A percentile compares a stretch with the other conserved stretches of the same genome.
These are phyloP conservation scores for Cerastis leucographa DNA, from an alignment of 2,888 invertebrate genomes.

Conservation along the genomic window DNA sequence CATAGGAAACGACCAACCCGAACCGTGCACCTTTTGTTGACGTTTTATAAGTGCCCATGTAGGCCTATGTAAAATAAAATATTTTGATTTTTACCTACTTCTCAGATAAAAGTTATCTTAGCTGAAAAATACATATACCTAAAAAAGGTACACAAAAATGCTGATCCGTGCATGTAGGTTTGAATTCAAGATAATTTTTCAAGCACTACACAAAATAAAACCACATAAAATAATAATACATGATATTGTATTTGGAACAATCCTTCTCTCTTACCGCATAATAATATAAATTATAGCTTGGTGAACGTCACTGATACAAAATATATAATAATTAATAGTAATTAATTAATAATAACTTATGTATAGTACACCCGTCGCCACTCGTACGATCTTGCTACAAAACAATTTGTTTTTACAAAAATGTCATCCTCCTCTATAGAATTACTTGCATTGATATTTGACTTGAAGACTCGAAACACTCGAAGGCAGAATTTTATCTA, in stretches of 20 bases:
- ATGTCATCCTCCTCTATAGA: constrained; percentile 71
- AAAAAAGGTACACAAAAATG: background rate
- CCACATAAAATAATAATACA: constrained; percentile 75
- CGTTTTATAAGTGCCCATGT: too few relatives aligned
- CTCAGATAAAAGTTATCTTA: background rate
- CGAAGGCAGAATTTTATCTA: constrained; percentile 12
- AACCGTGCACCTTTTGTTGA: too few relatives aligned
- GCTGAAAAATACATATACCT: background rate
- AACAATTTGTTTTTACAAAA: constrained; percentile 74
- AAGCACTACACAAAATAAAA: constrained; percentile 48
- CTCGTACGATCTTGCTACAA: constrained; percentile 68
- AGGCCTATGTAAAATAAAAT: too few relatives aligned
- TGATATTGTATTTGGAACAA: constrained; percentile 88
- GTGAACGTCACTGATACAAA: constrained; percentile 87
- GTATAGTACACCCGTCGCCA: constrained; percentile 77
- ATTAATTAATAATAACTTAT: constrained; percentile 84
- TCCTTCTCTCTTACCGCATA: constrained; percentile 83
- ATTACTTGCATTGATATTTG: constrained; percentile 53
- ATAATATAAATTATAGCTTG: constrained; percentile 86
- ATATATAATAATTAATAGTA: constrained; percentile 79
- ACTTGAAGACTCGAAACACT: constrained; percentile 11
- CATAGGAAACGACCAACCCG: too few relatives aligned
- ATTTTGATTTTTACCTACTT: too few relatives aligned
- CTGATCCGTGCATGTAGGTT: background rate
- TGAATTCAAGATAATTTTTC: background rate